Evolutionary conservation across 2,797 vertebrate species (phyloP).

Genomic region (Rhynchotus rufescens): DNA sequence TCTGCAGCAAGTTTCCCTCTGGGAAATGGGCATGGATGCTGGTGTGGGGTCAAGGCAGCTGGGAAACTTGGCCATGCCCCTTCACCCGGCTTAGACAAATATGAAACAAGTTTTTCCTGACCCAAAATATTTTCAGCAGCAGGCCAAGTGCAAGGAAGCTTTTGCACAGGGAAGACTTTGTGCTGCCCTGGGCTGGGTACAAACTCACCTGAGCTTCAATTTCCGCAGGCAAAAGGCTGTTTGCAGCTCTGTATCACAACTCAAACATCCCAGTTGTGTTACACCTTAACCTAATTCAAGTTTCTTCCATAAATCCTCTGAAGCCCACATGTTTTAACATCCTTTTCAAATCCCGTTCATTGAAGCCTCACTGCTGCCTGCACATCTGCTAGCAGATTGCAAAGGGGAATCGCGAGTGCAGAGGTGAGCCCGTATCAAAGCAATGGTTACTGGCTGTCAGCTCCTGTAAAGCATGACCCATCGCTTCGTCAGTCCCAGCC

Average conservation of each 20-base stretch:
- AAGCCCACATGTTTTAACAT: background rate
- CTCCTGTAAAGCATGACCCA: background rate
- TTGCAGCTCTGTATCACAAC: background rate
- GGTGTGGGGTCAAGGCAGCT: background rate
- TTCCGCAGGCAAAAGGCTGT: slow-evolving; percentile 14
- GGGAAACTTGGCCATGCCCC: background rate
- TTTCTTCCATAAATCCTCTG: background rate
- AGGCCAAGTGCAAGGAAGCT: background rate
- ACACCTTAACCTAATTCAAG: background rate
- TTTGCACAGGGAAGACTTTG: background rate
- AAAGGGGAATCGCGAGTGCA: background rate
- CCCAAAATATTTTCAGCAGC: background rate
- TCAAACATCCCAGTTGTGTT: background rate
- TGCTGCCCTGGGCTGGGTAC: background rate
- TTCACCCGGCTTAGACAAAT: background rate
- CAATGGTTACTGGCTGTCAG: background rate
- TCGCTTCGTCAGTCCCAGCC: background rate
- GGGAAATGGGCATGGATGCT: background rate
- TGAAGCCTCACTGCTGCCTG: background rate
- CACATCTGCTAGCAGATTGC: background rate
- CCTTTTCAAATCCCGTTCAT: background rate
- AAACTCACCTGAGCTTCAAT: background rate
- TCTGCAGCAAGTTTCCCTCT: background rate
- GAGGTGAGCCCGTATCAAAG: background rate
- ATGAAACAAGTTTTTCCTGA: slow-evolving; percentile 45